Base-by-base conservation (phyloP, 2,888 invertebrate genomes). In the Loripinus fragilis region DNA sequence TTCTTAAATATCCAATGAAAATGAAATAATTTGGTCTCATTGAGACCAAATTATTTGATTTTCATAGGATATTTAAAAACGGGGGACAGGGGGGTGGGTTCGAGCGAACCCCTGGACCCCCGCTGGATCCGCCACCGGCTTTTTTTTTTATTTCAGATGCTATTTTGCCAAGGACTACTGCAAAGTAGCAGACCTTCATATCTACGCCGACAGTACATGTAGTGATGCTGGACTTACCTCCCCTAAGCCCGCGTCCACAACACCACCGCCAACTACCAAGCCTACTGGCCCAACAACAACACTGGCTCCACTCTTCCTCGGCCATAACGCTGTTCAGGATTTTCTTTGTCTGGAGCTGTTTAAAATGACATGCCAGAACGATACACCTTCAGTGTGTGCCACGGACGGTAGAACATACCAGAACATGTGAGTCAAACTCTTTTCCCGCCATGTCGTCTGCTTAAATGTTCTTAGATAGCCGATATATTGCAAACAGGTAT, bases 261-360 rank as follows among this genome's bases (percentile, higher is more conserved):
- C 67, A n/a, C 15, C 23, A 30, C 48, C 71, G n/a, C 5, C 38
- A 38, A 38, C 38, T 8, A 38, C 38, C 5, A 12, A 5, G 7
- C 12, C 12, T 12, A 41, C 74, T 38, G 74, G 30, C 2, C 71
- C 68, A 17, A 75, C 67, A 35, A 77, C 78, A 20, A 78, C 75
- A 8, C 60, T 72, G 23, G 77, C 65, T 35, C 77, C 83, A 8
- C 38, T 78, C 8, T 79, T 83, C 41, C 17, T 64, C 0, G 77
- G 77, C 38, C 77, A 79, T 28, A 76, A 83, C 45, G 69, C 75
- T 0, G 71, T 83, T 8, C 45, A 75, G 25, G 83, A 83, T 41
- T 83, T 83, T 64, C 80, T 83, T 67, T 83, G 83, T 48, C 45
- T 74, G 65, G 83, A 83, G 66, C 60, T 83, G 45, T 73, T 69